Evolutionary conservation across 2,797 vertebrate genomes (phyloP).

Genomic region (Danio jaintianensis): DNA sequence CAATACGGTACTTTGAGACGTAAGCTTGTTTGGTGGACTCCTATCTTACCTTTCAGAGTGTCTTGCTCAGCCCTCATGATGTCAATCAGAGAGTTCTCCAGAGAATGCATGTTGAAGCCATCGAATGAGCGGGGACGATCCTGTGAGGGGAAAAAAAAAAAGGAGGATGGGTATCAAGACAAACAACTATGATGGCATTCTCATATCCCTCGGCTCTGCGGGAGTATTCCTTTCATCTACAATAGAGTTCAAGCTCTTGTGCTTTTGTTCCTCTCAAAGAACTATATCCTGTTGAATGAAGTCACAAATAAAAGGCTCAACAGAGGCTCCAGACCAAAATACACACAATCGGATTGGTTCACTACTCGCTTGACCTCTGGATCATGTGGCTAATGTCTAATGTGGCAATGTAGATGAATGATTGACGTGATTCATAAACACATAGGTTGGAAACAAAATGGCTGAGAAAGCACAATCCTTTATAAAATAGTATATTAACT

Average conservation of each 20-base stretch:
- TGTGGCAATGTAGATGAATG: conserved; percentile 39
- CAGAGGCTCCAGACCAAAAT: conserved; percentile 6
- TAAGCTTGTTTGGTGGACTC: conserved; percentile 6
- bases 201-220: conserved; percentile 13
- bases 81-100: conserved; percentile 99
- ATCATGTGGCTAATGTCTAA: neutral
- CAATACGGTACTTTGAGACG: conserved; percentile 25
- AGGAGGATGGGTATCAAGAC: conserved; percentile 26
- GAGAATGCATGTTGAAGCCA: conserved; percentile 94
- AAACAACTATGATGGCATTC: conserved; percentile 41
- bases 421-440: conserved; percentile 47
- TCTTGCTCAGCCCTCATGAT: conserved; percentile 99
- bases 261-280: conserved; percentile 24
- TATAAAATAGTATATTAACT: no score
- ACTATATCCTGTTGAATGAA: conserved; percentile 25
- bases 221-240: conserved; percentile 44
- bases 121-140: conserved; percentile 87
- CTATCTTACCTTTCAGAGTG: conserved; percentile 93
- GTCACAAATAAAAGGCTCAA: conserved; percentile 2
- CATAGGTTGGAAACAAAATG: conserved; percentile 20
- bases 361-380: conserved; percentile 1
- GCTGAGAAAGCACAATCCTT: conserved; percentile 24
- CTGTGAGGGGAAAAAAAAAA: conserved; percentile 34
- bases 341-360: neutral
- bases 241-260: conserved; percentile 34